phyloP scores from a whole-genome alignment of 2,113 vertebrate genomes.

The Fregetta grallaria region DNA sequence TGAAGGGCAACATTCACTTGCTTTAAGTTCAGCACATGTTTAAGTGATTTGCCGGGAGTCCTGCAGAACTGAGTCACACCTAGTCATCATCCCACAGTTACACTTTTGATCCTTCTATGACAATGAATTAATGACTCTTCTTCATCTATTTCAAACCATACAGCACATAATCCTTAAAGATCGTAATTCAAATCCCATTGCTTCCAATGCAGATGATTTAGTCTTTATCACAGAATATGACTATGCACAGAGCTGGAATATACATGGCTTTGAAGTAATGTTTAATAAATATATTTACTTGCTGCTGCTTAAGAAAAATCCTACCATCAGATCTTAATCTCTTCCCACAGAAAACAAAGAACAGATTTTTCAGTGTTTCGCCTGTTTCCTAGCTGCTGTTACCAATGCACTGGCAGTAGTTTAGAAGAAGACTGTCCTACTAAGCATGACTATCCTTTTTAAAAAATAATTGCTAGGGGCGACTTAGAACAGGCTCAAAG shows the following conservation, averaged over 20 bases:
- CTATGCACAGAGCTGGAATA: background rate
- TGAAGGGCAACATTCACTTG: background rate
- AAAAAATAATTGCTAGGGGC: conserved; percentile 8
- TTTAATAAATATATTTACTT: background rate
- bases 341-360: background rate
- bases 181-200: background rate
- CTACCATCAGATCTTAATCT: conserved; percentile 33
- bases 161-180: background rate
- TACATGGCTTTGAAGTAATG: background rate
- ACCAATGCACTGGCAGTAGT: conserved; percentile 27
- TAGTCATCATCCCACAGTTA: background rate
- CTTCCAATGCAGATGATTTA: background rate
- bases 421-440: conserved; percentile 12
- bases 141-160: background rate
- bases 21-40: background rate
- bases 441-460: conserved; percentile 22
- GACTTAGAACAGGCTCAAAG: background rate
- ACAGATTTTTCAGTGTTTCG: conserved; percentile 1
- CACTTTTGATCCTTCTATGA: background rate
- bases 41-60: background rate
- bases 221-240: background rate
- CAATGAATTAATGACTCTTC: background rate
- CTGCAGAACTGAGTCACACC: background rate
- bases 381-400: conserved; percentile 13
- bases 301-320: background rate